Evolutionary conservation across 2,888 invertebrate genomes (phyloP), one percentile per base, ranked within the genome.

Genomic region (Microplitis deprimator): DNA sequence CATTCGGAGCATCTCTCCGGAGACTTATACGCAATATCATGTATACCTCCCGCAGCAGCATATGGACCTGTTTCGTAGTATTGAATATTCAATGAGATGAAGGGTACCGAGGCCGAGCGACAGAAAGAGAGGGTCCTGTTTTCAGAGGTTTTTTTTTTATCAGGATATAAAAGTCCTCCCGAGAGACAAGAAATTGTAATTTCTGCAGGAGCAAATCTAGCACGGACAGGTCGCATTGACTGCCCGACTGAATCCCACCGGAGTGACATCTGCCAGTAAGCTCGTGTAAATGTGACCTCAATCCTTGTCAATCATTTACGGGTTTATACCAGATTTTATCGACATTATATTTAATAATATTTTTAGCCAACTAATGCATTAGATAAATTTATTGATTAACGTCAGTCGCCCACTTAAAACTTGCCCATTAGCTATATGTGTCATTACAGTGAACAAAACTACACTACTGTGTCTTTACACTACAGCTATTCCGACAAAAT

Each of bases 71-170:
- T 60, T 68, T 68, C 38, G 50, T 59, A 68, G 62, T 72, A 73
- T 81, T 85, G 85, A 85, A 85, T 85, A 85, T 85, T 82, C 84
- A 84, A 85, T 83, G 84, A 84, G 80, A 76, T 70, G 61, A 74
- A 73, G 65, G 72, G 76, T 70, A 17, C 20, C 1, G 72, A 61
- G 68, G 64, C 64, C 61, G 50, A 41, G 71, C 68, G 70, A 67
- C 62, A 77, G 70, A 61, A 67, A 41, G 68, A 76, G 77, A 59
- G 38, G 20, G 16, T 65, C 64, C 67, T 68, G 16, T 76, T 75
- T 61, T 38, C 10, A 61, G 40, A 17, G 7, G 4, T 73, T 50
- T 40, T 65, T 77, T 64, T 73, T 73, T 38, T 17, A 16, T 29
- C 39, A 20, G 29, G 59, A 7, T 20, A 40, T 38, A 67, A 50